Evolutionary conservation across 1,140 invertebrate genomes (phyloP).

Genomic region (Rhagoletis pomonella): DNA sequence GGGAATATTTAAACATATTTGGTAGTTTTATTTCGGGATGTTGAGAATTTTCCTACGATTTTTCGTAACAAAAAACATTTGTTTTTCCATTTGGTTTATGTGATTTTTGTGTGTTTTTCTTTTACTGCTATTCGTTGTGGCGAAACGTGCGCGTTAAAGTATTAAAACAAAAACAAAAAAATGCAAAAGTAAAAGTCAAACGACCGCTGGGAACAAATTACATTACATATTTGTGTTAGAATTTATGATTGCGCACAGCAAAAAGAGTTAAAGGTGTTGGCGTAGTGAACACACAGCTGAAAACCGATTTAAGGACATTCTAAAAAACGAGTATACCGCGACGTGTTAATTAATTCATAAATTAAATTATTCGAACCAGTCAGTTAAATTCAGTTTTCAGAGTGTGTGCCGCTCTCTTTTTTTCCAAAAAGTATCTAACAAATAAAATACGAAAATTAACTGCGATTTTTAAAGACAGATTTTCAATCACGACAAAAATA

Average conservation of each 20-base stretch:
- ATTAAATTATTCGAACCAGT: constrained; percentile 68
- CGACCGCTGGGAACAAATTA: constrained; percentile 51
- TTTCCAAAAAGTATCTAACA: not conserved
- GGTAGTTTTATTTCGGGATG: constrained; percentile 1
- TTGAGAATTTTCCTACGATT: constrained; percentile 34
- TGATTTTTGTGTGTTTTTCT: not conserved
- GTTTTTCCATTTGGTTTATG: constrained; percentile 25
- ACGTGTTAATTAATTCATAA: constrained; percentile 36
- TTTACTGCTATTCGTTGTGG: not conserved
- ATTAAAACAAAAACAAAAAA: not conserved
- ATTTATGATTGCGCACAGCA: constrained; percentile 39
- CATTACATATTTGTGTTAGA: not conserved
- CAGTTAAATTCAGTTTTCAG: constrained; percentile 74
- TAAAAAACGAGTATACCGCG: constrained; percentile 15
- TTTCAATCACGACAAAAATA: too few species aligned
- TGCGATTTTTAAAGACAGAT: too few species aligned
- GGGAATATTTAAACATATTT: not conserved
- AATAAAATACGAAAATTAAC: not conserved
- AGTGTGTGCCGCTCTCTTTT: constrained; percentile 62
- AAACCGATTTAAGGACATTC: constrained; percentile 72
- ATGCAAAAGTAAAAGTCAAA: constrained; percentile 54
- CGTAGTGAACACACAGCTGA: constrained; percentile 67
- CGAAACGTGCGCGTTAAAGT: not conserved
- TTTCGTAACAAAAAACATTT: constrained; percentile 53
- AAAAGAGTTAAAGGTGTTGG: constrained; percentile 37